phyloP scores from a whole-genome alignment of 2,888 invertebrate genomes.

The Lithophane leautieri region DNA sequence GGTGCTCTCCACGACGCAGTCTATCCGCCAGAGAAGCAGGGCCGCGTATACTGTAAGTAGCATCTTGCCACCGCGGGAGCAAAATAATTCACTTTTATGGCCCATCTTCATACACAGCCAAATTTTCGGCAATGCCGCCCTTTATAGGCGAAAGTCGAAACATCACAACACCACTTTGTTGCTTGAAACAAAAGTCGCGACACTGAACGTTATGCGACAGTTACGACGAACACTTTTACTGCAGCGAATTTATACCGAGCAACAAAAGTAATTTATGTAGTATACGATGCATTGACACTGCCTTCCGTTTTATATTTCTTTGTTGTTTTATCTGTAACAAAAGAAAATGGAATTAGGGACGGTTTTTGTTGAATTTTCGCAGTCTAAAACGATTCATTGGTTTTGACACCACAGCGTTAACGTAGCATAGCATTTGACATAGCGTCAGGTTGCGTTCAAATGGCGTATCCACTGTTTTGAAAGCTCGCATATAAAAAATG shows the following conservation, averaged over 20 bases:
- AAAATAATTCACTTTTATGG: slow-evolving; percentile 82
- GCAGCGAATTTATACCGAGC: slow-evolving; percentile 66
- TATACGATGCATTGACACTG: slow-evolving; percentile 71
- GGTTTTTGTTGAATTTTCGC: slow-evolving; percentile 44
- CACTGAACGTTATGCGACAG: slow-evolving; percentile 73
- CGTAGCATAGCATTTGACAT: slow-evolving; percentile 34
- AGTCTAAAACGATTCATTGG: slow-evolving; percentile 49
- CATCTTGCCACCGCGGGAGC: slow-evolving; percentile 82
- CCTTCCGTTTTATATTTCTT: slow-evolving; percentile 59
- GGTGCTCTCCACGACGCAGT: slow-evolving; percentile 86
- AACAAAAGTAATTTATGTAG: slow-evolving; percentile 67
- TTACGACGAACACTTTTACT: slow-evolving; percentile 71
- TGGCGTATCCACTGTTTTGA: slow-evolving; percentile 31
- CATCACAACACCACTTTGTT: slow-evolving; percentile 84
- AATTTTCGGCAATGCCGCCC: slow-evolving; percentile 82
- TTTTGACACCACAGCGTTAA: slow-evolving; percentile 39
- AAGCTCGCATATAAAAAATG: slow-evolving; percentile 11
- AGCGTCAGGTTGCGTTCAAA: slow-evolving; percentile 19
- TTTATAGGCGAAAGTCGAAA: slow-evolving; percentile 79
- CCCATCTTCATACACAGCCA: slow-evolving; percentile 81
- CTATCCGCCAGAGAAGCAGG: slow-evolving; percentile 86
- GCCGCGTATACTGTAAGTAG: slow-evolving; percentile 82
- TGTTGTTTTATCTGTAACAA: slow-evolving; percentile 75
- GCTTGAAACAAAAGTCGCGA: slow-evolving; percentile 72
- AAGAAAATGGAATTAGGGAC: slow-evolving; percentile 60